Percentiles rank a stretch among this genome's conserved stretches.
Conservation (phyloP, 2,113 vertebrate genomes). For the Microcebus ravelobensis region DNA sequence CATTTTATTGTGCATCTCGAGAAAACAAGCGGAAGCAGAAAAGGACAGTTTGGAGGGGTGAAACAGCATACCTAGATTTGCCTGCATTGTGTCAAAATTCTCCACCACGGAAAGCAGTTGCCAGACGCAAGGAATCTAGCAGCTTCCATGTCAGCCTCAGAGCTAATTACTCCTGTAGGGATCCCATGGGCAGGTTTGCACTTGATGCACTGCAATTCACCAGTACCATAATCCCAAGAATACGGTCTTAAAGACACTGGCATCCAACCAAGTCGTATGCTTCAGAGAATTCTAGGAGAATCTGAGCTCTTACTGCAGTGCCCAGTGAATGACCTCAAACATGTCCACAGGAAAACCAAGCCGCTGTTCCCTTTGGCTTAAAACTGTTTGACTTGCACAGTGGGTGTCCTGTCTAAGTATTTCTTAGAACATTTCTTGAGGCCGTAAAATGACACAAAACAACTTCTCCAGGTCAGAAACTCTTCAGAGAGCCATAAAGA, state of each 20-base stretch:
- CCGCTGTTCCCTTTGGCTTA: not conserved
- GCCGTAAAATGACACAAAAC: not conserved
- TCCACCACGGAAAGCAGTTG: not conserved
- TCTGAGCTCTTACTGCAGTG: not conserved
- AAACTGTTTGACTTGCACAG: not conserved
- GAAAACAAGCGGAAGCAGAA: not conserved
- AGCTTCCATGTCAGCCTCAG: not conserved
- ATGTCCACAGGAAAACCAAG: not conserved
- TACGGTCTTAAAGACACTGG: not conserved
- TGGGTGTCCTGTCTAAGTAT: not conserved
- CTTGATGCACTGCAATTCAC: accelerated
- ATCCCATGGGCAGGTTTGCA: not conserved
- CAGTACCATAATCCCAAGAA: no score
- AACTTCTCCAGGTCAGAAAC: not conserved
- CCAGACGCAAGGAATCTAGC: not conserved
- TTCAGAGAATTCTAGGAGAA: not conserved
- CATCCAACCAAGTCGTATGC: no score
- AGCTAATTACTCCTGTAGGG: not conserved
- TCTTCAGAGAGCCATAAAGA: not conserved
- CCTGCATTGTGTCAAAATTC: not conserved
- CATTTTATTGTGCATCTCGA: accelerated
- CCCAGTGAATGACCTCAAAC: not conserved
- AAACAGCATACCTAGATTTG: not conserved
- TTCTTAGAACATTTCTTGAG: not conserved
- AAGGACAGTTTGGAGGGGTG: no score